These are phyloP conservation scores for Nipponacmea schrenckii DNA, from an alignment of 2,888 invertebrate genomes.

Conservation along the genomic window DNA sequence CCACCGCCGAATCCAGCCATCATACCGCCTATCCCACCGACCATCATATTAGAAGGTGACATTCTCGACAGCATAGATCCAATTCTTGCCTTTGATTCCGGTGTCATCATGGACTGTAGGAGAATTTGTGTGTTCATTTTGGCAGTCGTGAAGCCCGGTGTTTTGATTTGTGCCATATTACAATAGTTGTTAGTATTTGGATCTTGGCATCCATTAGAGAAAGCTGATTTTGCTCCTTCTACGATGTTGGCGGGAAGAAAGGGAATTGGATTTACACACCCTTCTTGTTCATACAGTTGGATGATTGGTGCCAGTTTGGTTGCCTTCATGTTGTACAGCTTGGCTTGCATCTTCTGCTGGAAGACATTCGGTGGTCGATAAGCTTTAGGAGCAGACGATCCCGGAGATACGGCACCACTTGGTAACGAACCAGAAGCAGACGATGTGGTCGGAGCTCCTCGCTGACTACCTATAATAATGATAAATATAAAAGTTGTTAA, in stretches of 20 bases:
- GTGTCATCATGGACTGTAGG: not conserved
- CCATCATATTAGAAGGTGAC: not conserved
- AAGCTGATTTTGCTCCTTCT: not conserved
- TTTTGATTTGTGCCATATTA: not conserved
- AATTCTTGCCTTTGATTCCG: not conserved
- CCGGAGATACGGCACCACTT: no score
- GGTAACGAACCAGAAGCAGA: no score
- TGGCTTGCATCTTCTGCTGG: not conserved
- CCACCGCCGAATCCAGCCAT: not conserved
- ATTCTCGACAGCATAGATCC: not conserved
- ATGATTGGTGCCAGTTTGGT: not conserved
- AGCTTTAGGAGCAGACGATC: no score
- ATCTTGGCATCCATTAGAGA: not conserved
- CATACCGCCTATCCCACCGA: not conserved
- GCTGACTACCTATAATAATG: no score
- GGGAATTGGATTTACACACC: not conserved
- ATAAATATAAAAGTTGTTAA: no score
- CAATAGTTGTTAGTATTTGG: not conserved
- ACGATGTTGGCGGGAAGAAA: not conserved
- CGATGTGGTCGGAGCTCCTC: no score
- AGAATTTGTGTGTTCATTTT: not conserved
- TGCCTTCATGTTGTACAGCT: not conserved
- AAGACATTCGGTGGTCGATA: no score
- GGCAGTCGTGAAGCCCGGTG: not conserved
- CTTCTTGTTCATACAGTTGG: not conserved